phyloP scores from a whole-genome alignment of 92 coral and sea anemone species.

The Anthopleura xanthogrammica region DNA sequence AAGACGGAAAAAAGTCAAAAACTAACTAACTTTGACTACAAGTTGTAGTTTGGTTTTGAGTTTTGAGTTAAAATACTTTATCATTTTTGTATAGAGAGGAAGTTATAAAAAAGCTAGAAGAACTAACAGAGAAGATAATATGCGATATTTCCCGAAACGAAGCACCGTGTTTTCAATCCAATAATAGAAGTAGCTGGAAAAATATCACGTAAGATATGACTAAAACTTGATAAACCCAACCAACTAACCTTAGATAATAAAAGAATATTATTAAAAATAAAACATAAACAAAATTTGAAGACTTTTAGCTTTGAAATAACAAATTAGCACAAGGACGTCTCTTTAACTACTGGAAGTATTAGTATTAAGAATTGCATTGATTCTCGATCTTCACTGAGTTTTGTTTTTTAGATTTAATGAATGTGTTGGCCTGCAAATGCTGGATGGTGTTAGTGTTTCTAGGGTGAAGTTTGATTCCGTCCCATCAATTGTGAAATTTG shows the following conservation, averaged over 20 bases:
- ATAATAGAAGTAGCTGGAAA: slow-evolving; percentile 83
- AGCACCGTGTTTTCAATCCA: slow-evolving; percentile 68
- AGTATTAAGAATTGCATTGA: background rate
- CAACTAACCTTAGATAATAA: background rate
- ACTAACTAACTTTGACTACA: background rate
- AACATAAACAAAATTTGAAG: background rate
- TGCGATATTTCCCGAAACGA: slow-evolving; percentile 49
- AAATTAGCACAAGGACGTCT: background rate
- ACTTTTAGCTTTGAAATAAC: too few relatives aligned
- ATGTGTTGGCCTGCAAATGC: slow-evolving; percentile 88
- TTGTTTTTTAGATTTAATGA: slow-evolving; percentile 49
- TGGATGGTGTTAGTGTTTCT: slow-evolving; percentile 56
- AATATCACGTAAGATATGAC: slow-evolving; percentile 62
- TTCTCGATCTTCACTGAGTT: background rate
- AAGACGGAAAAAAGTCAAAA: background rate
- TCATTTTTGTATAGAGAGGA: slow-evolving; percentile 51
- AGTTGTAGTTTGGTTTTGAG: background rate
- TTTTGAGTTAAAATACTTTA: background rate
- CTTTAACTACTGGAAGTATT: slow-evolving; percentile 11
- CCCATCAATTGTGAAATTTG: slow-evolving; percentile 78
- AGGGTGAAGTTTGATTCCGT: slow-evolving; percentile 64
- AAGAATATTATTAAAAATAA: background rate
- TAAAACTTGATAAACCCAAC: background rate
- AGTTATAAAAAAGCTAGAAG: slow-evolving; percentile 67
- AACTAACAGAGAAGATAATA: slow-evolving; percentile 54